Base-by-base conservation (phyloP, 2,888 invertebrate species). In the Invenusta paracnida region DNA sequence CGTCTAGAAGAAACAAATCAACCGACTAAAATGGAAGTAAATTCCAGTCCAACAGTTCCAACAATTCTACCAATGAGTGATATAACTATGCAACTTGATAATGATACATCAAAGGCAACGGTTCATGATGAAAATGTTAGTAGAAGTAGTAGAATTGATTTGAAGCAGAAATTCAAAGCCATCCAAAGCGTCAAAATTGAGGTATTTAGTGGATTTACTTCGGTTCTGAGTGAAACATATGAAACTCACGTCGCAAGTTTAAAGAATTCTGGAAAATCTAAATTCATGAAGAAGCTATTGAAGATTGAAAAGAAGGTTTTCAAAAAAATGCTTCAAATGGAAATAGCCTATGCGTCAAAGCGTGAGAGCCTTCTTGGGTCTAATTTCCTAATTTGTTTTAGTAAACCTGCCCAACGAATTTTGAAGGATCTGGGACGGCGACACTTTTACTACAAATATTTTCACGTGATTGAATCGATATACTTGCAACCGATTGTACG, bases 251-350 rank as follows among this genome's bases (percentile, higher is more conserved):
- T 82, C 13, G 29, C 13, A 13, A 30, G 30, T 82, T 82, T 82
- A 29, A 30, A 29, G 13, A 27, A 29, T 82, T 5, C 31, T 13
- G 73, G 23, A 73, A 5, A 23, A 25, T 73, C 73, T 25, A 73
- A 73, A 73, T 73, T 73, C 25, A 73, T 73, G 11, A 73, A 73
- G 25, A 13, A 23, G 5, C 73, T 73, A 2, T 23, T 73, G 2
- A 73, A 73, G 27, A 73, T 73, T 23, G 73, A 73, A 73, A 73
- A 73, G 73, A 73, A 73, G 23, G 73, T 73, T 2, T 73, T 73
- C 23, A 73, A 73, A 23, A 73, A 73, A 73, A 73, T 73, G 73
- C 11, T 73, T 5, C 5, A 5, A 23, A 13, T 73, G 73, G 73
- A 73, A 23, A 73, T 73, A 23, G 73, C 73, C 23, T 73, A 73